Conservation (phyloP, 1,140 invertebrate species). For the Spodoptera litura region DNA sequence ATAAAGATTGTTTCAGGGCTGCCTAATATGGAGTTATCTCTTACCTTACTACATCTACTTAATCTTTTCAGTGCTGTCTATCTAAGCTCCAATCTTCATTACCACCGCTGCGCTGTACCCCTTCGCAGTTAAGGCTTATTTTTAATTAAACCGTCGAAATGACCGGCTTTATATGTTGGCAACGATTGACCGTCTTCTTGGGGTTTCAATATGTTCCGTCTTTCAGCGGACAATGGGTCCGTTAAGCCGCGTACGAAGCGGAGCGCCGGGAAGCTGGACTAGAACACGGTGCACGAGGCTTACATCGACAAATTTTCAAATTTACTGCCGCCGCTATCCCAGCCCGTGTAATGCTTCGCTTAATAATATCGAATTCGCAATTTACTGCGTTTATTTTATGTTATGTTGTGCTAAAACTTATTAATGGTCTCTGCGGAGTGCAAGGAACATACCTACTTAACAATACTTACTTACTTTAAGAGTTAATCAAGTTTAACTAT, state of each 20-base stretch:
- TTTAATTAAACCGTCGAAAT: constrained; percentile 40
- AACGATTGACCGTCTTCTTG: constrained; percentile 10
- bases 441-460: not conserved
- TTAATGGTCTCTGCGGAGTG: not conserved
- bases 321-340: constrained; percentile 39
- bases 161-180: constrained; percentile 17
- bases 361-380: constrained; percentile 27
- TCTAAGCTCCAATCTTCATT: constrained; percentile 36
- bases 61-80: constrained; percentile 14
- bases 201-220: constrained; percentile 39
- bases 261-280: not conserved
- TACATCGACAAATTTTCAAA: constrained; percentile 50
- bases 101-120: not conserved
- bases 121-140: constrained; percentile 28
- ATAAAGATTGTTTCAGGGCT: not conserved
- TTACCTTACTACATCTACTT: constrained; percentile 14
- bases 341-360: constrained; percentile 18
- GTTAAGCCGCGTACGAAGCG: constrained; percentile 26
- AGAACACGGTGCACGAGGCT: constrained; percentile 38
- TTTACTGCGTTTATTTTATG: constrained; percentile 31
- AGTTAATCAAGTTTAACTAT: no score
- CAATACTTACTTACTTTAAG: not conserved
- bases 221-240: constrained; percentile 23
- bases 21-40: not conserved
- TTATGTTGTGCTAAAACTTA: not conserved